Evolutionary conservation across 2,888 invertebrate genomes (phyloP).

Genomic region (Busseola fusca): DNA sequence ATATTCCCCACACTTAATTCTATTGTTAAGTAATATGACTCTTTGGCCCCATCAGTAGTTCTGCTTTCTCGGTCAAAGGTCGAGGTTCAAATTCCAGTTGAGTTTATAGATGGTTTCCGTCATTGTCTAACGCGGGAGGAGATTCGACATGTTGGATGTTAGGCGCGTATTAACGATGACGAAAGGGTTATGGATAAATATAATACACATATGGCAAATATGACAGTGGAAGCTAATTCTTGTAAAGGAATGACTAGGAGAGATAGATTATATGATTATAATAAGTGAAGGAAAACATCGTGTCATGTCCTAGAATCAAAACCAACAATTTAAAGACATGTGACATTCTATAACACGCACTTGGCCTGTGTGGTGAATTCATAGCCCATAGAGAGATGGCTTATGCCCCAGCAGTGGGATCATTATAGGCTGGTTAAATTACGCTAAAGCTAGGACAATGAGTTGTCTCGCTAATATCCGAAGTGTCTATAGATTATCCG

Average conservation of each 20-base stretch:
- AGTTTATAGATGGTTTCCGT: conserved; percentile 62
- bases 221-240: background rate
- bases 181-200: conserved; percentile 13
- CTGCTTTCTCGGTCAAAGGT: conserved; percentile 62
- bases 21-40: conserved; percentile 63
- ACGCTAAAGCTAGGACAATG: background rate
- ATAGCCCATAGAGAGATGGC: background rate
- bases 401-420: background rate
- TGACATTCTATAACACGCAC: background rate
- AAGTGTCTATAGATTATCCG: background rate
- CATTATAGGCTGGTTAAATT: background rate
- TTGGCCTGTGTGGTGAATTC: background rate
- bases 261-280: background rate
- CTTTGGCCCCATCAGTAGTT: conserved; percentile 61
- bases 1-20: conserved; percentile 57
- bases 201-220: background rate
- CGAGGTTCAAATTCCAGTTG: conserved; percentile 62
- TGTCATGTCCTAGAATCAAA: background rate
- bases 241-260: too few species aligned
- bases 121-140: conserved; percentile 57
- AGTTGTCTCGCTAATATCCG: background rate
- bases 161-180: conserved; percentile 25
- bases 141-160: conserved; percentile 51
- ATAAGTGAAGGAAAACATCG: too few species aligned
- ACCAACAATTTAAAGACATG: background rate